Evolutionary conservation across 2,113 vertebrate genomes (phyloP), one percentile per base, ranked within the genome.

Genomic region (Macroglossus sobrinus): DNA sequence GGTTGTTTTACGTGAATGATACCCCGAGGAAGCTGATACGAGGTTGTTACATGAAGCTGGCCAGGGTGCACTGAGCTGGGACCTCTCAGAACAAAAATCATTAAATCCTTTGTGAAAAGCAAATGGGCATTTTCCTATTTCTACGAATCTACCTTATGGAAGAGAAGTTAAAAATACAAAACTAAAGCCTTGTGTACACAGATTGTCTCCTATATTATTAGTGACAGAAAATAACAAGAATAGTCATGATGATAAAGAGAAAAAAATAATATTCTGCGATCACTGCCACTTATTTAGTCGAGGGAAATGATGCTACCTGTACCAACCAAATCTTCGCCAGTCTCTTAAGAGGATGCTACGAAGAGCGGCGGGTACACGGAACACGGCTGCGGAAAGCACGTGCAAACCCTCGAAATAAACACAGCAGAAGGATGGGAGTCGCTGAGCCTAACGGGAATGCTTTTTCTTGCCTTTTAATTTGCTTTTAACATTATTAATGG

Each of bases 331-430:
- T 22, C 8, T 50, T 50, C 5, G 0, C 2, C 45, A 16, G 0
- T 1, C 74, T 28, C 19, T 7, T 19, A 47, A 45, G 64, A 12
- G 30, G 47, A 22, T 3, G 76, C 57, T 40, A 1, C 18, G 57
- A 55, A 35, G 80, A n/a, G 2, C 0, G 0, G 9, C 1, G 2
- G 53, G 35, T 7, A 19, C 30, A 0, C 0, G 22, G 79, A 68
- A 28, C 3, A 7, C 50, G 9, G 8, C 33, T 4, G 4, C 5
- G 5, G 21, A 3, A 30, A 22, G 1, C 61, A 21, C 59, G 4
- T 0, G 57, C 79, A 68, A 24, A 43, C 35, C 3, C 38, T 12
- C 2, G 5, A 4, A n/a, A 35, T 28, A 26, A 33, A 40, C 2
- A 19, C 13, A 2, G 35, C 55, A 6, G 4, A 15, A 12, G 1